Percentiles rank a stretch among this genome's conserved stretches.
Evolutionary conservation across 2,888 invertebrate species (phyloP).

Genomic region (Phyto melanocephala): DNA sequence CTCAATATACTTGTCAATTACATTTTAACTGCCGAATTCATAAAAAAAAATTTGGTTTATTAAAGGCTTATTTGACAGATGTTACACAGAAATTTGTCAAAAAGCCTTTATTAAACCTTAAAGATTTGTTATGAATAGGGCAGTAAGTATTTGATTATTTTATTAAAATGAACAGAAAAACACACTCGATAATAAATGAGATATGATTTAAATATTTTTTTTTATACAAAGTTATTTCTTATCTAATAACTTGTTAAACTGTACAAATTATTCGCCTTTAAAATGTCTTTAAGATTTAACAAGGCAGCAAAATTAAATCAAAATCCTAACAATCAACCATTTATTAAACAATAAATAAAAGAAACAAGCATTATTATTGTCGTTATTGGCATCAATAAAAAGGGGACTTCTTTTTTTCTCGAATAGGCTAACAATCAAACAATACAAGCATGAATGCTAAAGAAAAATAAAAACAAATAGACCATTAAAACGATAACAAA

Average conservation of each 20-base stretch:
- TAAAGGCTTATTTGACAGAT: no score
- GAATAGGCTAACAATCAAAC: conserved; percentile 15
- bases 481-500: conserved; percentile 59
- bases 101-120: no score
- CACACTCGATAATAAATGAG: no score
- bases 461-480: conserved; percentile 9
- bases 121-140: no score
- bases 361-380: conserved; percentile 53
- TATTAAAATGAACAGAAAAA: no score
- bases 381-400: conserved; percentile 53
- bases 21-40: no score
- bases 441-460: not conserved
- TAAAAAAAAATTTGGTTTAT: no score
- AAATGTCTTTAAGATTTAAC: not conserved
- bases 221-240: no score
- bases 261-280: not conserved
- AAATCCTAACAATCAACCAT: conserved; percentile 47
- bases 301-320: conserved; percentile 34
- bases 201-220: no score
- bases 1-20: no score
- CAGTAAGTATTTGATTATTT: no score
- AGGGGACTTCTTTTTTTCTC: conserved; percentile 13
- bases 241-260: not conserved
- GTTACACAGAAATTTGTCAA: no score
- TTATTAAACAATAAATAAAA: conserved; percentile 57